phyloP scores from a whole-genome alignment of 2,797 vertebrate genomes.

The Jordanella pulchra region DNA sequence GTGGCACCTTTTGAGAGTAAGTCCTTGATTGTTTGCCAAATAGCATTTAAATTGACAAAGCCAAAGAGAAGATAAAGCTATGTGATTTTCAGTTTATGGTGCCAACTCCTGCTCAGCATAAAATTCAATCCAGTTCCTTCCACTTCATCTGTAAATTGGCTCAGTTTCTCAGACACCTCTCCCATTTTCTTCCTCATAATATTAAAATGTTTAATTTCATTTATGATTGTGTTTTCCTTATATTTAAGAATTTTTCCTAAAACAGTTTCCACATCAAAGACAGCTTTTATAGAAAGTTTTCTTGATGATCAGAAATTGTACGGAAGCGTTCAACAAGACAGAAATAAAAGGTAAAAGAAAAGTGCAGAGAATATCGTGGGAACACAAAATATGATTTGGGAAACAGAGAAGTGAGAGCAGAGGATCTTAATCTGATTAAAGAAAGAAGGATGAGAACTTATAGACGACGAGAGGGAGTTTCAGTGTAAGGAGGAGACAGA shows the following conservation, averaged over 20 bases:
- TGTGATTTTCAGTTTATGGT: neutral
- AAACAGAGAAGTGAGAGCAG: conserved; percentile 37
- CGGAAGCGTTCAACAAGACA: neutral
- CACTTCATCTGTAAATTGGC: neutral
- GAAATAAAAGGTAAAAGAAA: conserved; percentile 18
- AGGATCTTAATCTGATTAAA: conserved; percentile 22
- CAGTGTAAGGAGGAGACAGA: conserved; percentile 21
- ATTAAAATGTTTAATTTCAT: neutral
- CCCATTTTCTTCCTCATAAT: neutral
- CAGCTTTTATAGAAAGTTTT: neutral
- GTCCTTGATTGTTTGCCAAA: neutral
- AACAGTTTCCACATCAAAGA: neutral
- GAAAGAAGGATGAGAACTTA: neutral
- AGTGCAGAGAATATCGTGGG: conserved; percentile 33
- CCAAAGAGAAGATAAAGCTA: conserved; percentile 4
- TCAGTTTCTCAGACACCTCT: neutral
- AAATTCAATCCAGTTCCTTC: neutral
- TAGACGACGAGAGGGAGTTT: conserved; percentile 41
- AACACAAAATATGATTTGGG: conserved; percentile 33
- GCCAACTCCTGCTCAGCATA: neutral
- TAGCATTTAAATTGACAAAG: conserved; percentile 1
- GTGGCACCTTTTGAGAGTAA: conserved; percentile 1
- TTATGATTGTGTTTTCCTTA: too few species aligned
- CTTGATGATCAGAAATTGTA: neutral
- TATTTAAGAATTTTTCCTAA: neutral